These are phyloP conservation scores for Mythimna ferrago DNA, from an alignment of 2,888 invertebrate genomes.

Conservation along the genomic window DNA sequence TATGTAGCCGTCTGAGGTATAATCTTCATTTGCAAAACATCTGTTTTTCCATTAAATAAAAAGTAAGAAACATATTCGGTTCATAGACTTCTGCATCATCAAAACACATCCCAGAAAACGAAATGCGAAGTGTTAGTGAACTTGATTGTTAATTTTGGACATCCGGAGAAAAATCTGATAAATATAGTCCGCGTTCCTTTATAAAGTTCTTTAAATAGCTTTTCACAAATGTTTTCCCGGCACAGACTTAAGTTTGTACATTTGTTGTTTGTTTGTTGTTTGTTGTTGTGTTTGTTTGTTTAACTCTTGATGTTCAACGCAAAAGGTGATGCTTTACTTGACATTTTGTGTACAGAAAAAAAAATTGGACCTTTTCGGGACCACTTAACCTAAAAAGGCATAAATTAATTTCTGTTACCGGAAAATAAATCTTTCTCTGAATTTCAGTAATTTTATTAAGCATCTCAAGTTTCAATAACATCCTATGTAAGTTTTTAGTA, in stretches of 20 bases:
- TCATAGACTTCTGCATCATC: neutral
- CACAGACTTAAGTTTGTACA: slow-evolving; percentile 23
- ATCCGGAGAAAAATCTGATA: slow-evolving; percentile 54
- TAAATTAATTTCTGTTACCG: neutral
- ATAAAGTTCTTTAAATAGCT: slow-evolving; percentile 52
- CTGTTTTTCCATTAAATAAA: too few species aligned
- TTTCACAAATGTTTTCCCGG: slow-evolving; percentile 31
- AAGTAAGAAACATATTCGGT: neutral
- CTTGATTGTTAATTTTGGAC: slow-evolving; percentile 61
- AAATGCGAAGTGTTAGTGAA: slow-evolving; percentile 62
- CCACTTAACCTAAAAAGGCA: neutral
- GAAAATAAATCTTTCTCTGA: neutral
- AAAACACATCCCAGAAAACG: slow-evolving; percentile 22
- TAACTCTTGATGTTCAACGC: slow-evolving; percentile 13
- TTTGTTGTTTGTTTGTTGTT: slow-evolving; percentile 24
- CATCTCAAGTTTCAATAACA: slow-evolving; percentile 63
- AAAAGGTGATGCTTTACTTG: slow-evolving; percentile 11
- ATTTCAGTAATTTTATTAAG: slow-evolving; percentile 4
- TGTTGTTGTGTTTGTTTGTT: slow-evolving; percentile 29
- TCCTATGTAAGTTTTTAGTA: slow-evolving; percentile 60
- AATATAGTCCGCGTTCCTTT: slow-evolving; percentile 49
- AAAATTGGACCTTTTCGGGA: neutral
- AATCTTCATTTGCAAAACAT: too few species aligned
- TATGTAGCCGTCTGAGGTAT: too few species aligned
- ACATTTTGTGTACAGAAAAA: neutral